Percentiles rank a stretch among this genome's conserved stretches.
Evolutionary conservation across 2,797 vertebrate species (phyloP).

Genomic region (Chromobotia macracanthus): DNA sequence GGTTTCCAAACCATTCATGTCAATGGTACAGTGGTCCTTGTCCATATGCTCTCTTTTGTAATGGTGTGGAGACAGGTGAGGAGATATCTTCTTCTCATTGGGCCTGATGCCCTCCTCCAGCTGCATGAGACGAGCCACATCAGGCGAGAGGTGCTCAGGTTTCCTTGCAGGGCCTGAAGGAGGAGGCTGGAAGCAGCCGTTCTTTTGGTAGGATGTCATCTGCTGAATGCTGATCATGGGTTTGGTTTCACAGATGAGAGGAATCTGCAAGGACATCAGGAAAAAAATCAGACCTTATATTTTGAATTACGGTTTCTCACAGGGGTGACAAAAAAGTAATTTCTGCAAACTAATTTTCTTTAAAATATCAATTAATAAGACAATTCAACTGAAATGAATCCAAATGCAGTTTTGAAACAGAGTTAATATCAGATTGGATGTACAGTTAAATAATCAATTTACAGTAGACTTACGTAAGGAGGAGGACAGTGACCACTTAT

Average conservation of each 20-base stretch:
- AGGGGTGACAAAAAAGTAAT: not conserved
- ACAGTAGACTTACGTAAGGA: too few species aligned
- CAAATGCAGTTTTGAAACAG: too few species aligned
- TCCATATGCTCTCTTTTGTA: slow-evolving; percentile 78
- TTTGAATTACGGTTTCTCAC: too few species aligned
- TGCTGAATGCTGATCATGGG: slow-evolving; percentile 91
- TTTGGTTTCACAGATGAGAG: slow-evolving; percentile 89
- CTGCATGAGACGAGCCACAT: slow-evolving; percentile 85
- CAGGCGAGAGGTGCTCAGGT: slow-evolving; percentile 73
- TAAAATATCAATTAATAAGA: too few species aligned
- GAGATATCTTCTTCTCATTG: slow-evolving; percentile 72
- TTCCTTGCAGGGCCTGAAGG: slow-evolving; percentile 60
- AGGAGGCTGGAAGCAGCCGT: slow-evolving; percentile 86
- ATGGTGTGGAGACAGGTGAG: slow-evolving; percentile 68
- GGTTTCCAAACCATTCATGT: slow-evolving; percentile 96
- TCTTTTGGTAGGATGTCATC: slow-evolving; percentile 90
- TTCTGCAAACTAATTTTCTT: too few species aligned
- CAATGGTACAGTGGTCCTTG: slow-evolving; percentile 91
- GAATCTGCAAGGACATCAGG: slow-evolving; percentile 72
- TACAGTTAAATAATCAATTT: too few species aligned
- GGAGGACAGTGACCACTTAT: too few species aligned
- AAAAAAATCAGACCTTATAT: not conserved
- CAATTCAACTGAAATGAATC: too few species aligned
- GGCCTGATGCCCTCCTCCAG: slow-evolving; percentile 87
- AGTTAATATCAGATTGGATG: too few species aligned